A percentile compares a stretch with the other conserved stretches of the same genome.
Conservation (phyloP, 2,797 vertebrate genomes). For the Microctenopoma lineatum region DNA sequence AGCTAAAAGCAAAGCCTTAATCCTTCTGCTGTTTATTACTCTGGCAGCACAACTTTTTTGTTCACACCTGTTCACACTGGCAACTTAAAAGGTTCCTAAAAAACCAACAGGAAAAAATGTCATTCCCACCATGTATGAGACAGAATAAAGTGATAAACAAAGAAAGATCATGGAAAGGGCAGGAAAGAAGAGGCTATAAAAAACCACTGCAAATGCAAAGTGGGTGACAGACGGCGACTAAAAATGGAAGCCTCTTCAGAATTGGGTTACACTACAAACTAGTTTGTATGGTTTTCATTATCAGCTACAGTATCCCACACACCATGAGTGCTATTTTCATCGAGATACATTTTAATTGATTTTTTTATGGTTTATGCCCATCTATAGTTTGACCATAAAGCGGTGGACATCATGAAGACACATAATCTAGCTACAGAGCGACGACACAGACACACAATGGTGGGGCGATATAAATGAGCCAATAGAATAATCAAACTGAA, state of each 20-base stretch:
- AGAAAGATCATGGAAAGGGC: constrained; percentile 14
- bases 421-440: constrained; percentile 9
- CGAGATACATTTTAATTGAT: constrained; percentile 12
- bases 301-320: constrained; percentile 2
- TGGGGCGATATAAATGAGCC: constrained; percentile 6
- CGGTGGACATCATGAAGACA: constrained; percentile 25
- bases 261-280: constrained; percentile 31
- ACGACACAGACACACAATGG: constrained; percentile 4
- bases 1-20: constrained; percentile 49
- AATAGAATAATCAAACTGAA: background rate
- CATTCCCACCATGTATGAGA: constrained; percentile 9
- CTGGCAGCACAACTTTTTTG: constrained; percentile 1
- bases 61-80: background rate
- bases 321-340: background rate
- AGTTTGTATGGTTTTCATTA: constrained; percentile 20
- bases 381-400: background rate
- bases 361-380: constrained; percentile 13
- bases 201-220: constrained; percentile 24
- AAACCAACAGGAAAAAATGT: constrained; percentile 30
- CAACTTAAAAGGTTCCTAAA: constrained; percentile 1
- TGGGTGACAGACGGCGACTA: constrained; percentile 24
- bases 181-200: constrained; percentile 21
- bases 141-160: constrained; percentile 15
- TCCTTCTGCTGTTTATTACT: constrained; percentile 46
- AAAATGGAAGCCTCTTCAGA: constrained; percentile 22